A percentile compares a stretch with the other conserved stretches of the same genome.
These are phyloP conservation scores for Furnarius figulus DNA, from an alignment of 2,113 vertebrate species.

Conservation along the genomic window DNA sequence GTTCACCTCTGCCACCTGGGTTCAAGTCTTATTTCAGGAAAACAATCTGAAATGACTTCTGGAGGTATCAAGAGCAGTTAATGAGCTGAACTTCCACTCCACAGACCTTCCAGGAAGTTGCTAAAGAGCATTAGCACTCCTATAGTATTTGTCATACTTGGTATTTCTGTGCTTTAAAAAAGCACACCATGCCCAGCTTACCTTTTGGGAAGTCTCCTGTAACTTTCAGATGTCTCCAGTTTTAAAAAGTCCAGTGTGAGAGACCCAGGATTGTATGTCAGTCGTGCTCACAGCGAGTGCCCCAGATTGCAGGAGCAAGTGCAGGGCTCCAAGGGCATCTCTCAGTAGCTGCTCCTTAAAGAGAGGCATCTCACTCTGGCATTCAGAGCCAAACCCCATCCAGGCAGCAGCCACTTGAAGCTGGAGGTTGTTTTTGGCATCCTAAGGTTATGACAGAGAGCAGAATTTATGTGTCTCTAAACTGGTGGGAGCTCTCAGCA, in stretches of 20 bases:
- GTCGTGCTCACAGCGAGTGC: not conserved
- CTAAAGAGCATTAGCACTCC: not conserved
- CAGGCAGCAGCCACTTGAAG: not conserved
- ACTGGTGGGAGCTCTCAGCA: not conserved
- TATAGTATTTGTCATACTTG: not conserved
- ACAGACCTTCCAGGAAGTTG: not conserved
- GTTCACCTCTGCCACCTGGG: slow-evolving; percentile 37
- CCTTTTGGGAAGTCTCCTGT: not conserved
- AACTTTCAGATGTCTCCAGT: not conserved
- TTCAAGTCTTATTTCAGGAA: slow-evolving; percentile 19
- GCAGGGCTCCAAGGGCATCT: not conserved
- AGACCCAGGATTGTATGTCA: not conserved
- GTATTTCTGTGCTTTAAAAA: not conserved
- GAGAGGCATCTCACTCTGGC: not conserved
- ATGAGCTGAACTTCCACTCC: slow-evolving; percentile 23
- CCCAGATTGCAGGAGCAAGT: not conserved
- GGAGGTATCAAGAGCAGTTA: slow-evolving; percentile 8
- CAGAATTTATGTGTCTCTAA: not conserved
- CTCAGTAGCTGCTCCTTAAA: not conserved
- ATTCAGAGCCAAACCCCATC: not conserved
- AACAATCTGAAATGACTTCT: slow-evolving; percentile 30
- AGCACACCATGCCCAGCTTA: not conserved
- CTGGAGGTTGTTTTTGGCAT: not conserved
- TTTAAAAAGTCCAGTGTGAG: not conserved
- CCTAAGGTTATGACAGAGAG: not conserved